A percentile compares a stretch with the other conserved stretches of the same genome.
These are phyloP conservation scores for Cryptoprocta ferox DNA, from an alignment of 2,797 vertebrate species.

Conservation along the genomic window DNA sequence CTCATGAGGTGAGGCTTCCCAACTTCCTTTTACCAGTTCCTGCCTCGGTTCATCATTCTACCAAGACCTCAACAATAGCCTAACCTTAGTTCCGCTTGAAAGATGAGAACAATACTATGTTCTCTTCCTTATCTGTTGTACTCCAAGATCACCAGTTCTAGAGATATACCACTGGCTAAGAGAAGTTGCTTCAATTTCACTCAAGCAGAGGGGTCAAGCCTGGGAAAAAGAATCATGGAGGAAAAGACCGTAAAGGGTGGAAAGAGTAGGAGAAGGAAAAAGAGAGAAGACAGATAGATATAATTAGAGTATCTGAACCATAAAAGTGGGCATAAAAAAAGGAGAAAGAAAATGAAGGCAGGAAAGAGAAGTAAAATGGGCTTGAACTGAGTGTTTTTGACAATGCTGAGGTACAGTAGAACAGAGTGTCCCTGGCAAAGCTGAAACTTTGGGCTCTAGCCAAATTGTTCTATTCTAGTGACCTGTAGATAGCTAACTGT, in stretches of 20 bases:
- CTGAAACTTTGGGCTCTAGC: slow-evolving; percentile 64
- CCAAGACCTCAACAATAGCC: not conserved
- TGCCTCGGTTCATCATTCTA: not conserved
- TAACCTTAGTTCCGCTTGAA: not conserved
- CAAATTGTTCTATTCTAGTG: slow-evolving; percentile 68
- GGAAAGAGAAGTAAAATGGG: slow-evolving; percentile 47
- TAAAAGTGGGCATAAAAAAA: not conserved
- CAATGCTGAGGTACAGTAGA: slow-evolving; percentile 17
- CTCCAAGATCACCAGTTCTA: not conserved
- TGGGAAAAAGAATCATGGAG: not conserved
- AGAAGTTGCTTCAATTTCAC: not conserved
- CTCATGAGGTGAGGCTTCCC: not conserved
- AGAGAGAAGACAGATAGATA: not conserved
- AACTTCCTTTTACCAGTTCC: not conserved
- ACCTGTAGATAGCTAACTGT: slow-evolving; percentile 78
- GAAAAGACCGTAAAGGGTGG: not conserved
- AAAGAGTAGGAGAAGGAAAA: not conserved
- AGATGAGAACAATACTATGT: not conserved
- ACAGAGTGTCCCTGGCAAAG: slow-evolving; percentile 67
- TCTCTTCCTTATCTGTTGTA: not conserved
- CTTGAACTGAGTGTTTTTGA: slow-evolving; percentile 34
- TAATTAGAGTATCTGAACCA: not conserved
- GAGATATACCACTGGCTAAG: not conserved
- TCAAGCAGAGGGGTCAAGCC: not conserved
- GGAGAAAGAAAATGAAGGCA: not conserved